These are phyloP conservation scores for Bovichtus diacanthus DNA, from an alignment of 2,797 vertebrate species.

Conservation along the genomic window DNA sequence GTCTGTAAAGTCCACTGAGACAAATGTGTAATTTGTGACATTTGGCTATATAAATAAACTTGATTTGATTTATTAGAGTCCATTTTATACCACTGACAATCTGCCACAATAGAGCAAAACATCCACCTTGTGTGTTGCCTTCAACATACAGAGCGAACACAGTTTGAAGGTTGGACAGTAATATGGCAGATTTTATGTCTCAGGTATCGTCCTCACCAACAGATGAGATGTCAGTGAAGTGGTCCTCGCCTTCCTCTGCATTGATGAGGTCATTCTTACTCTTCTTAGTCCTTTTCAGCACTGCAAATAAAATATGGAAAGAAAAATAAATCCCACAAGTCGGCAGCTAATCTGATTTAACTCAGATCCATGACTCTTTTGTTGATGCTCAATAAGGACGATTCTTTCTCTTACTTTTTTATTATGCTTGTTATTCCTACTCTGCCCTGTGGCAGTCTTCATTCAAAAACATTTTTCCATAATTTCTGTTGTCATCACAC, in stretches of 20 bases:
- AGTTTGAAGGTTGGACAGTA: background rate
- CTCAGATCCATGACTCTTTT: background rate
- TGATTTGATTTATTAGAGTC: too few relatives aligned
- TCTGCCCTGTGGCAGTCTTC: background rate
- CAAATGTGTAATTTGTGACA: too few relatives aligned
- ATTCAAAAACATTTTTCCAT: background rate
- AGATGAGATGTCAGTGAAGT: conserved; percentile 95
- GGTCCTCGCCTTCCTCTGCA: conserved; percentile 95
- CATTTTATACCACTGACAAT: background rate
- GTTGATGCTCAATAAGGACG: background rate
- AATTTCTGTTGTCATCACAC: background rate
- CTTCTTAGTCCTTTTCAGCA: conserved; percentile 95
- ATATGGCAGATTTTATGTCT: background rate
- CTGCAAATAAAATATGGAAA: conserved; percentile 76
- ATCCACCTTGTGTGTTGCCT: background rate
- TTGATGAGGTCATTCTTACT: conserved; percentile 96
- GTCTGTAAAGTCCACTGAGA: too few relatives aligned
- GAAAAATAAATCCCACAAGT: background rate
- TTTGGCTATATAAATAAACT: too few relatives aligned
- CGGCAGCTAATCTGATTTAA: background rate
- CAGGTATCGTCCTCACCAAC: conserved; percentile 87
- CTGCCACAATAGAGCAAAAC: background rate
- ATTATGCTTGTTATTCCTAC: background rate
- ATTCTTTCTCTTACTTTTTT: background rate
- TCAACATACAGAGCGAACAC: background rate